Conservation (phyloP, 35 echinoderm and acorn worm genomes). For the Ptychodera flava region DNA sequence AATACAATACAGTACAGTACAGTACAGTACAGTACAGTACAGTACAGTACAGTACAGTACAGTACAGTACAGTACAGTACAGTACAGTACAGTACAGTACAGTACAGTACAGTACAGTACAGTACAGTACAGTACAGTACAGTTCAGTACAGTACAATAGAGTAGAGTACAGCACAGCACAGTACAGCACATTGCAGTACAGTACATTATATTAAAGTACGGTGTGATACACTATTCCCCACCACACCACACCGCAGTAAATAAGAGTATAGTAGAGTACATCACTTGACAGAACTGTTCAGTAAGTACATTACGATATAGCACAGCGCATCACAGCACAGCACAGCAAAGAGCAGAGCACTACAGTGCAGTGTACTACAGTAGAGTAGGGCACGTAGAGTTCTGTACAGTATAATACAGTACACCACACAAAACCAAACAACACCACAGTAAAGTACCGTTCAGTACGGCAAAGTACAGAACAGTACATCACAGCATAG, state of each 20-base stretch:
- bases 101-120: conserved; percentile 36
- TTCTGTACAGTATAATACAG: background rate
- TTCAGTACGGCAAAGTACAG: background rate
- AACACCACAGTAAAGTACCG: background rate
- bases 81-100: conserved; percentile 37
- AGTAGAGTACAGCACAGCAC: conserved; percentile 39
- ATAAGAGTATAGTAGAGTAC: conserved; percentile 20
- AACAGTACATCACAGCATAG: background rate
- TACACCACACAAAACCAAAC: background rate
- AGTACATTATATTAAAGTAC: conserved; percentile 30
- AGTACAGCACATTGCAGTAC: conserved; percentile 34
- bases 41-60: conserved; percentile 39
- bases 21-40: conserved; percentile 39
- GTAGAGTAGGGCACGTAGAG: too few relatives aligned
- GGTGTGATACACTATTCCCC: background rate
- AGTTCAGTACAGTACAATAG: conserved; percentile 30
- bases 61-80: conserved; percentile 37
- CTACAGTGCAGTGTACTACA: background rate
- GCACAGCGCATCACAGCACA: conserved; percentile 8
- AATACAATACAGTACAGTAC: conserved; percentile 6
- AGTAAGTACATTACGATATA: background rate
- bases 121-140: conserved; percentile 31
- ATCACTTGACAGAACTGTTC: background rate
- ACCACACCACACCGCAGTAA: background rate
- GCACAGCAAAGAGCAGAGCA: background rate